Evolutionary conservation across 2,888 invertebrate species (phyloP).

Genomic region (Agrotis clavis): DNA sequence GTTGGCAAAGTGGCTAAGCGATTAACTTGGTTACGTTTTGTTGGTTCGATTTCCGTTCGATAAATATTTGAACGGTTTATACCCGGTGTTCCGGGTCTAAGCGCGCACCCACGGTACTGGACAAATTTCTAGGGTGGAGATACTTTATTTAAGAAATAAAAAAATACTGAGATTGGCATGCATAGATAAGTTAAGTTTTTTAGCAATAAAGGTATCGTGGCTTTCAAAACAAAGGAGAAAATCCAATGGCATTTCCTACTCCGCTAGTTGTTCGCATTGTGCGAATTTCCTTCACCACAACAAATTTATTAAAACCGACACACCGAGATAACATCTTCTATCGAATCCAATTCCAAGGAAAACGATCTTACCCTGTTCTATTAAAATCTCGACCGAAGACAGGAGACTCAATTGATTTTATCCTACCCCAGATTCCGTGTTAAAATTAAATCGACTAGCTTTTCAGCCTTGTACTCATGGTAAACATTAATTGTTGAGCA

Average conservation of each 20-base stretch:
- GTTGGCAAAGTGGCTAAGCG: too few relatives aligned
- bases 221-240: neutral
- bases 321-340: conserved; percentile 15
- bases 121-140: too few relatives aligned
- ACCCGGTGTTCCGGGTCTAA: too few relatives aligned
- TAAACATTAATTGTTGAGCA: too few relatives aligned
- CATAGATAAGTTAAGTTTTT: too few relatives aligned
- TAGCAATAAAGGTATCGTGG: neutral
- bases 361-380: conserved; percentile 30
- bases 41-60: too few relatives aligned
- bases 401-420: conserved; percentile 44
- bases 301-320: conserved; percentile 21
- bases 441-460: conserved; percentile 36
- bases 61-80: too few relatives aligned
- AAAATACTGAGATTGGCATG: too few relatives aligned
- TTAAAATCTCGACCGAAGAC: conserved; percentile 41
- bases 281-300: conserved; percentile 1
- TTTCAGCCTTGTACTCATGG: neutral
- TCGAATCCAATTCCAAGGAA: conserved; percentile 29
- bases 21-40: too few relatives aligned
- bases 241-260: neutral
- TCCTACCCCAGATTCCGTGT: conserved; percentile 19
- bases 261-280: neutral
- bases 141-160: too few relatives aligned
- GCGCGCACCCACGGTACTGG: too few relatives aligned